These are phyloP conservation scores for Rhynchopsitta pachyrhyncha DNA, from an alignment of 2,113 vertebrate species.

Conservation along the genomic window DNA sequence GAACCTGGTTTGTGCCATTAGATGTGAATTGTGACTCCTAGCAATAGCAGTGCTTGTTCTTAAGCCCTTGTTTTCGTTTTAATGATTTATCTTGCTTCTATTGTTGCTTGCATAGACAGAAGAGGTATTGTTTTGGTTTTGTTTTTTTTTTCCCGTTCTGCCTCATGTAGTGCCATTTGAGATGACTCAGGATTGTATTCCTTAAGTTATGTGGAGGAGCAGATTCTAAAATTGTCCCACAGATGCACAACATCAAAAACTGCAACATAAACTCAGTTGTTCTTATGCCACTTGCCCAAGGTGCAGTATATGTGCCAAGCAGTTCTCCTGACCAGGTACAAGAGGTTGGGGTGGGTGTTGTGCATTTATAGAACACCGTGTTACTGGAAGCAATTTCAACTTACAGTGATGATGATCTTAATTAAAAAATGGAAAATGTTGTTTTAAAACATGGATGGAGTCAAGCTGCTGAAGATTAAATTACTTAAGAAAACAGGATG, in stretches of 20 bases:
- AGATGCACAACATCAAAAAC: neutral
- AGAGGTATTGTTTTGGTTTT: neutral
- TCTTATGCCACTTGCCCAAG: neutral
- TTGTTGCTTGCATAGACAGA: neutral
- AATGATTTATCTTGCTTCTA: neutral
- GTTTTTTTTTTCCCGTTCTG: neutral
- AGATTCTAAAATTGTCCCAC: constrained; percentile 47
- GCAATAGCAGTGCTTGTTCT: no score
- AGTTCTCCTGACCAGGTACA: neutral
- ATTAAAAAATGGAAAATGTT: neutral
- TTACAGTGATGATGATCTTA: neutral
- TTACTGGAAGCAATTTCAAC: neutral
- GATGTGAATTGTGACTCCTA: no score
- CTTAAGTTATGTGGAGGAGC: constrained; percentile 17
- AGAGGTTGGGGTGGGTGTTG: neutral
- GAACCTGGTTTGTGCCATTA: no score
- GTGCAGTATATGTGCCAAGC: neutral
- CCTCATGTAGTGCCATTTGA: neutral
- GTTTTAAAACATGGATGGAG: no score
- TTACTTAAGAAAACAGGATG: no score
- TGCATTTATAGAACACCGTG: neutral
- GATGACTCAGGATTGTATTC: constrained; percentile 49
- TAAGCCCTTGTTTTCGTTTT: no score
- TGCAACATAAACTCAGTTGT: neutral
- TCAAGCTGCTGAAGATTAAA: no score